Percentiles rank a stretch among this genome's conserved stretches.
These are phyloP conservation scores for Lamellibrachia columna DNA, from an alignment of 2,888 invertebrate species.

Conservation along the genomic window DNA sequence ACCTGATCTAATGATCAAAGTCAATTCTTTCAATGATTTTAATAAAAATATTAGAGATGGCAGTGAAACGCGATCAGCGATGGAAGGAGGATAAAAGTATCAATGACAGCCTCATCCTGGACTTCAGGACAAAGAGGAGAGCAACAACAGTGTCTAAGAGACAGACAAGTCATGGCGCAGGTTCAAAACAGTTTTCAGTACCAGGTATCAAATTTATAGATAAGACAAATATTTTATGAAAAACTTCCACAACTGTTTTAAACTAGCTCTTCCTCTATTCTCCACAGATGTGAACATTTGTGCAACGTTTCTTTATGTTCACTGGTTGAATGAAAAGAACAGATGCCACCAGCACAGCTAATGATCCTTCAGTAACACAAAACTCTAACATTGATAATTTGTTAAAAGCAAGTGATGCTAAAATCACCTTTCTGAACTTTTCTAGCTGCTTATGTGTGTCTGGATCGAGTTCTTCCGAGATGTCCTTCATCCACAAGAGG, in stretches of 20 bases:
- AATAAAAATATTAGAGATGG: too few relatives aligned
- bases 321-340: too few relatives aligned
- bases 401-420: background rate
- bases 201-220: background rate
- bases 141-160: background rate
- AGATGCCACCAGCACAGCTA: background rate
- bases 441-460: conserved; percentile 95
- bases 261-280: background rate
- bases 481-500: conserved; percentile 95
- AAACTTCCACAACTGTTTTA: background rate
- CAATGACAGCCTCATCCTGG: too few relatives aligned
- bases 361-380: background rate
- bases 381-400: background rate
- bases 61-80: too few relatives aligned
- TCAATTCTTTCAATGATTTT: too few relatives aligned
- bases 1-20: too few relatives aligned
- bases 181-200: background rate
- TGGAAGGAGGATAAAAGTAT: too few relatives aligned
- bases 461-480: conserved; percentile 93
- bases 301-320: too few relatives aligned
- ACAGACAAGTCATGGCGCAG: background rate
- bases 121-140: too few relatives aligned
- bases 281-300: background rate
- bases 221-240: background rate
- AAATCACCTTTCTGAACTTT: conserved; percentile 86